Conservation (phyloP, 92 coral and sea anemone species). For the Epizoanthus rinbou region DNA sequence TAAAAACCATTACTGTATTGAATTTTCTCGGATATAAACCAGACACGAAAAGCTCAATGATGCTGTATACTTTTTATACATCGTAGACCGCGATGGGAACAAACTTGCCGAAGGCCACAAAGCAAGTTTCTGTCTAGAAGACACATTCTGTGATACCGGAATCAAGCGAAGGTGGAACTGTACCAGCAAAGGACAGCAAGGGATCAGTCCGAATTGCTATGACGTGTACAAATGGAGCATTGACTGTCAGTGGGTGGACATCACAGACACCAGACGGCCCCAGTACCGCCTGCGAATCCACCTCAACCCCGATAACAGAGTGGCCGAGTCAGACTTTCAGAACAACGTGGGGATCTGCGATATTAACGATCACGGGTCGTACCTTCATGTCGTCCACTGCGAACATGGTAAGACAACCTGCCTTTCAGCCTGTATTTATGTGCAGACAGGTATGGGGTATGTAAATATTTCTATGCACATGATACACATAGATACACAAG, state of each 20-base stretch:
- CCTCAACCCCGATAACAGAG: conserved; percentile 47
- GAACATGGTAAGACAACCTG: conserved; percentile 43
- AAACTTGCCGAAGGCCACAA: conserved; percentile 63
- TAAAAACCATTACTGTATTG: too few species aligned
- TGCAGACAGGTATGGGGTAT: too few species aligned
- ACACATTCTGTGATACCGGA: conserved; percentile 48
- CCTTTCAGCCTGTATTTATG: too few species aligned
- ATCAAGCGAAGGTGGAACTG: conserved; percentile 49
- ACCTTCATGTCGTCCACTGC: conserved; percentile 24
- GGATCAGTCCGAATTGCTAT: conserved; percentile 61
- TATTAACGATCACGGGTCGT: conserved; percentile 40
- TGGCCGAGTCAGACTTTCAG: conserved; percentile 59
- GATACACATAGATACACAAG: too few species aligned
- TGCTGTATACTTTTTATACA: too few species aligned
- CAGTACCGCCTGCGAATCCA: conserved; percentile 38
- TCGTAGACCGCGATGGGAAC: background rate
- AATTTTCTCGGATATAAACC: too few species aligned
- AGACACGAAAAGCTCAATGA: too few species aligned
- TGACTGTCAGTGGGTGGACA: conserved; percentile 65
- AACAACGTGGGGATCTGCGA: conserved; percentile 54
- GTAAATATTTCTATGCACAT: too few species aligned
- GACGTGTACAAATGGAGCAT: conserved; percentile 53
- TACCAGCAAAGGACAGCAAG: conserved; percentile 51
- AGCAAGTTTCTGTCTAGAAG: conserved; percentile 63
- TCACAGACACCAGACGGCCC: conserved; percentile 24